Evolutionary conservation across 2,888 invertebrate species (phyloP), one percentile per base, ranked within the genome.

Genomic region (Volucella inflata): DNA sequence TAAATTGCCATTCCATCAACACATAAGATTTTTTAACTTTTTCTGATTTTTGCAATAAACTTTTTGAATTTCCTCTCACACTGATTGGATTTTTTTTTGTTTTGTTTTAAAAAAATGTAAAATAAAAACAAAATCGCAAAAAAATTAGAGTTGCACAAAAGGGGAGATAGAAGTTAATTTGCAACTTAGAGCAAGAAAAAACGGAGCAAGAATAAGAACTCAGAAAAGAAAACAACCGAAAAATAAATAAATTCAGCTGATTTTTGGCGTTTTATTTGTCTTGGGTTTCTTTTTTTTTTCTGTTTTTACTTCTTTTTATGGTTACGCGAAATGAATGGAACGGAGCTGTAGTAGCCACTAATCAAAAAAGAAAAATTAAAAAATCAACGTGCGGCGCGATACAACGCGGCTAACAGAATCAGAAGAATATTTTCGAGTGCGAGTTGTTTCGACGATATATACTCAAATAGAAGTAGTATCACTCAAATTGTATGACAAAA

Each of bases 371-470:
- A 74, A 71, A 84, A 79, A 74, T 60, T 30, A 30, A 30, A 30
- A 64, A 62, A 70, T 80, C 36, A 85, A 85, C 85, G 76, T 81
- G 81, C 85, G 76, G 59, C 72, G 64, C 76, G 81, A 57, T 72
- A 72, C 57, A 72, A 85, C 85, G 85, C 85, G 85, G 77, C 72
- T 85, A 85, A 81, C 85, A 85, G 81, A 85, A 81, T 80, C 85
- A 85, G 76, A 81, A 81, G 72, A 81, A 77, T 85, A 81, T 71
- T 68, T 85, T 81, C 67, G 80, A 85, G 80, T 80, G 51, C 72
- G 59, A 85, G 68, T 85, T 62, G 51, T 76, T 10, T 48, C 40
- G 38, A 48, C 59, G 70, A 70, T 80, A 57, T 80, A 70, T 75
- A 81, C 81, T 77, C 77, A 62, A 77, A 53, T 16, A 42, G 53